These are phyloP conservation scores for Drosophila colorata DNA, from an alignment of 2,888 invertebrate genomes.

Conservation along the genomic window DNA sequence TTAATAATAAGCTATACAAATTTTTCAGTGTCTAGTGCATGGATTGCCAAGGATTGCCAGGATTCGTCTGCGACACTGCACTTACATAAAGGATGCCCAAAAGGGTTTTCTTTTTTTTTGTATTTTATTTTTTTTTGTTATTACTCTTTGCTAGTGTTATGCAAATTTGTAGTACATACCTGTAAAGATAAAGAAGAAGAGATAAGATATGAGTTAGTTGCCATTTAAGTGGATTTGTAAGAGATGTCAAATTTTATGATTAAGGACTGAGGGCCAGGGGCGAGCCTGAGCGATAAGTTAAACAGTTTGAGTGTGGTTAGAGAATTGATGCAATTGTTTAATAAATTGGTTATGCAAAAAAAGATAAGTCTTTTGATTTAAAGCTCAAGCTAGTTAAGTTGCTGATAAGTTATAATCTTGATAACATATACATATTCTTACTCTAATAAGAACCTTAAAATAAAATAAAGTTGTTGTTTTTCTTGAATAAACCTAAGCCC, in stretches of 20 bases:
- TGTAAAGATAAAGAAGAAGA: conserved; percentile 64
- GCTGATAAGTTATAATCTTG: background rate
- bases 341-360: conserved; percentile 1
- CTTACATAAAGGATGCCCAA: conserved; percentile 59
- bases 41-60: conserved; percentile 47
- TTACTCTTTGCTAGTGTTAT: conserved; percentile 43
- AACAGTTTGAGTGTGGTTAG: background rate
- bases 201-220: conserved; percentile 47
- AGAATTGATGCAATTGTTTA: conserved; percentile 24
- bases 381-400: background rate
- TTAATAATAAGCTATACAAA: conserved; percentile 82
- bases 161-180: conserved; percentile 71
- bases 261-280: conserved; percentile 18
- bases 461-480: too few relatives aligned
- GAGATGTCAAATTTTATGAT: conserved; percentile 40
- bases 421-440: too few relatives aligned
- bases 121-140: conserved; percentile 12
- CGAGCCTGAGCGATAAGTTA: conserved; percentile 3
- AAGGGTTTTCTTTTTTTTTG: conserved; percentile 34
- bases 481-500: too few relatives aligned
- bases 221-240: conserved; percentile 50
- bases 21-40: conserved; percentile 73
- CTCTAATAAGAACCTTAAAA: too few relatives aligned
- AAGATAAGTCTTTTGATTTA: conserved; percentile 1
- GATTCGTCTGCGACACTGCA: conserved; percentile 48